Conservation (phyloP, 64 coral and sea anemone genomes). For the Astreopora myriophthalma region DNA sequence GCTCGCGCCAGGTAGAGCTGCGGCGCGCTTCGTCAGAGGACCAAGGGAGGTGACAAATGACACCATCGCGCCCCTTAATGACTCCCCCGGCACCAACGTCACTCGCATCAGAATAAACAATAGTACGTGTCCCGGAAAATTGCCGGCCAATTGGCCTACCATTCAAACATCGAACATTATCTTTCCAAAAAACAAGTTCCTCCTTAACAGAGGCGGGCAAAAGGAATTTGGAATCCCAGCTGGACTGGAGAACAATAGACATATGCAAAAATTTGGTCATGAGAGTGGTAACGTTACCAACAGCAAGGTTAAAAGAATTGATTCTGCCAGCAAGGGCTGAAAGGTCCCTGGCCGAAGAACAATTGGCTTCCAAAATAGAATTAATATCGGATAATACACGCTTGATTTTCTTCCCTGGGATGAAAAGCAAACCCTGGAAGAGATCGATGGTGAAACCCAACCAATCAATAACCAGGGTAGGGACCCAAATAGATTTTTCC, state of each 20-base stretch:
- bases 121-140: neutral
- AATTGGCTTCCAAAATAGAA: neutral
- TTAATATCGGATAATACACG: neutral
- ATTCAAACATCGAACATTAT: neutral
- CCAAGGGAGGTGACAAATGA: slow-evolving; percentile 1
- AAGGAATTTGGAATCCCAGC: slow-evolving; percentile 14
- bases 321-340: slow-evolving; percentile 28
- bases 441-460: slow-evolving; percentile 20
- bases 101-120: slow-evolving; percentile 12
- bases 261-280: slow-evolving; percentile 24
- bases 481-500: neutral
- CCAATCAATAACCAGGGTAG: slow-evolving; percentile 31
- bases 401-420: slow-evolving; percentile 11
- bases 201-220: neutral
- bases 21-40: neutral
- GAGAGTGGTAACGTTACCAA: neutral
- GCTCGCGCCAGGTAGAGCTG: slow-evolving; percentile 36
- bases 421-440: neutral
- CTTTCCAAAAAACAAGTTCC: neutral
- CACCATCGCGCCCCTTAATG: neutral
- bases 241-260: slow-evolving; percentile 2
- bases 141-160: neutral
- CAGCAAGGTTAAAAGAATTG: slow-evolving; percentile 22
- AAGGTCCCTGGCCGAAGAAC: neutral
- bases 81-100: neutral